These are phyloP conservation scores for Anthopleura xanthogrammica DNA, from an alignment of 92 coral and sea anemone genomes.

Conservation along the genomic window DNA sequence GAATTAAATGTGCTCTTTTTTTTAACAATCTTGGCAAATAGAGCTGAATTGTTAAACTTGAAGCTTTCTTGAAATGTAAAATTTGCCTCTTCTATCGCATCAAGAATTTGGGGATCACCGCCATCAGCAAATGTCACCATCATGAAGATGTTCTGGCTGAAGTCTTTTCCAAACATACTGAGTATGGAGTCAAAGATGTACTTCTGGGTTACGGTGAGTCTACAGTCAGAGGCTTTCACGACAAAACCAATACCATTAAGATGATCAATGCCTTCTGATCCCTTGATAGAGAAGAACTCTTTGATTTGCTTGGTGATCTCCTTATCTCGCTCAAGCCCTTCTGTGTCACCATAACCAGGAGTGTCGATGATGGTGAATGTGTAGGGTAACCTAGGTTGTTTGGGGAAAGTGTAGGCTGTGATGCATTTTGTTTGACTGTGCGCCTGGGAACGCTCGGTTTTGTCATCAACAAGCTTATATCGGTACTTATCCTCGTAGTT, in stretches of 20 bases:
- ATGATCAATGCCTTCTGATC: slow-evolving; percentile 39
- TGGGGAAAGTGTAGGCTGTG: slow-evolving; percentile 36
- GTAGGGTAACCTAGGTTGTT: slow-evolving; percentile 27
- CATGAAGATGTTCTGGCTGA: slow-evolving; percentile 37
- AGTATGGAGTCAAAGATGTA: slow-evolving; percentile 52
- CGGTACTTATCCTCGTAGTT: slow-evolving; percentile 27
- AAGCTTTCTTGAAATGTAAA: slow-evolving; percentile 13
- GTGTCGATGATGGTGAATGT: slow-evolving; percentile 32
- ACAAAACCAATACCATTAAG: slow-evolving; percentile 47
- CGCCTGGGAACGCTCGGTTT: slow-evolving; percentile 15
- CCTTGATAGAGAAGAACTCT: slow-evolving; percentile 35
- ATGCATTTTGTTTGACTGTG: slow-evolving; percentile 33
- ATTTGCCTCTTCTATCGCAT: slow-evolving; percentile 20
- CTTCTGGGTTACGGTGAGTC: slow-evolving; percentile 40
- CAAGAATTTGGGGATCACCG: slow-evolving; percentile 33
- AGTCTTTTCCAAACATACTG: slow-evolving; percentile 49
- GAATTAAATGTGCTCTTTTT: slow-evolving; percentile 18
- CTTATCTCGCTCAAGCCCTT: slow-evolving; percentile 42
- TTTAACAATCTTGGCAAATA: slow-evolving; percentile 18
- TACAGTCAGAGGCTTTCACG: slow-evolving; percentile 20
- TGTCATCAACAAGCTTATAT: slow-evolving; percentile 23
- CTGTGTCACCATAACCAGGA: slow-evolving; percentile 35
- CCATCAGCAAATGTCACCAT: slow-evolving; percentile 58
- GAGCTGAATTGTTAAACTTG: slow-evolving; percentile 54
- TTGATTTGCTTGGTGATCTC: slow-evolving; percentile 34